Conservation (phyloP, 2,797 vertebrate species). For the Calcarius lapponicus region DNA sequence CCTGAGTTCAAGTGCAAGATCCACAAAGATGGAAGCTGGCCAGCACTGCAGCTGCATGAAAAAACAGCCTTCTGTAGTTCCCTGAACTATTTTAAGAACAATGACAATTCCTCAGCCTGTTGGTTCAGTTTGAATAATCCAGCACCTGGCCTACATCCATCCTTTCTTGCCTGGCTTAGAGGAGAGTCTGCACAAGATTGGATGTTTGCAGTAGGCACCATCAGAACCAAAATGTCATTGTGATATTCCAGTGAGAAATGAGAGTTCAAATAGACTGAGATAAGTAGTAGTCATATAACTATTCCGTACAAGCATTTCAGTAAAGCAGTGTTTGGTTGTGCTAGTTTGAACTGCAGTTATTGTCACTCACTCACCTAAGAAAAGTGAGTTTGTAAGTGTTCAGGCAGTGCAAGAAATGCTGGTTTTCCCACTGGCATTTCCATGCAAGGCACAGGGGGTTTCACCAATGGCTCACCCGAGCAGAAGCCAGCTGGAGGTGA, state of each 20-base stretch:
- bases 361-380: not conserved
- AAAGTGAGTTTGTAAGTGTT: not conserved
- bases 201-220: not conserved
- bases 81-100: not conserved
- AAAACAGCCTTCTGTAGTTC: not conserved
- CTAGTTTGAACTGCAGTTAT: not conserved
- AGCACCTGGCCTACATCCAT: not conserved
- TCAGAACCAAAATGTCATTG: not conserved
- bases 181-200: not conserved
- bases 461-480: not conserved
- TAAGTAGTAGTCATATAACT: not conserved
- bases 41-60: not conserved
- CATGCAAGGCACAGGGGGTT: not conserved
- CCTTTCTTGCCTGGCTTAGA: not conserved
- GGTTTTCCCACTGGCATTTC: not conserved
- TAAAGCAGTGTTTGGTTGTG: not conserved
- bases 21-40: not conserved
- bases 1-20: not conserved
- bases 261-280: not conserved
- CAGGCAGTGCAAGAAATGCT: not conserved
- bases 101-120: not conserved
- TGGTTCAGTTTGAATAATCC: not conserved
- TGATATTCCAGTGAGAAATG: not conserved
- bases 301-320: not conserved
- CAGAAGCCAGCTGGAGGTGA: not conserved